Evolutionary conservation across 2,888 invertebrate genomes (phyloP).

Genomic region (Malthinus seriepunctatus): DNA sequence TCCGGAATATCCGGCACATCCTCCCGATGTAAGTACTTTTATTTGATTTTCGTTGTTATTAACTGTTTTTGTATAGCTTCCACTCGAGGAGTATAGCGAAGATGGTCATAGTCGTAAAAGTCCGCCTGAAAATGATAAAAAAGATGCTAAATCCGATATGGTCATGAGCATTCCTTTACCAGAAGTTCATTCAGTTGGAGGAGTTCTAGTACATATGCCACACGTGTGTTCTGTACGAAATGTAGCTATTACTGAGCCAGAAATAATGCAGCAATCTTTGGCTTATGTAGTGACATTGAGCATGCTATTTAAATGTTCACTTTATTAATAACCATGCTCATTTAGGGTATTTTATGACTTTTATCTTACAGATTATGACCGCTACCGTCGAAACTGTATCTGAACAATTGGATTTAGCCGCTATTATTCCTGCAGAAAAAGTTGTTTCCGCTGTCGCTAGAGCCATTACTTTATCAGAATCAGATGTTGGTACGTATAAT

Average conservation of each 20-base stretch:
- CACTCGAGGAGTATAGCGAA: conserved; percentile 70
- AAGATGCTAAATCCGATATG: conserved; percentile 66
- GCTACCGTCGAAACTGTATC: conserved; percentile 94
- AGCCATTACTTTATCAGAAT: conserved; percentile 85
- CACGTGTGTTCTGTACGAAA: conserved; percentile 75
- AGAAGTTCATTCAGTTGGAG: conserved; percentile 79
- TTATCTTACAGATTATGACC: conserved; percentile 79
- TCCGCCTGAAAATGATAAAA: conserved; percentile 72
- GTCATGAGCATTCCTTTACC: conserved; percentile 67
- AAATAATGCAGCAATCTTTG: conserved; percentile 21
- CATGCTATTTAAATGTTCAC: conserved; percentile 20
- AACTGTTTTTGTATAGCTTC: conserved; percentile 53
- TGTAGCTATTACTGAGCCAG: conserved; percentile 31
- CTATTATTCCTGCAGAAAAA: conserved; percentile 78
- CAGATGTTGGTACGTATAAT: conserved; percentile 76
- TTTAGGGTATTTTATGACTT: conserved; percentile 1
- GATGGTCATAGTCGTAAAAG: conserved; percentile 69
- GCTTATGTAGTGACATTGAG: conserved; percentile 24
- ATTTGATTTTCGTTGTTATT: not conserved
- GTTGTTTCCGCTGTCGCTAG: conserved; percentile 80
- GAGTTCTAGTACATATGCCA: conserved; percentile 89
- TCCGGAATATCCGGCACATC: conserved; percentile 72
- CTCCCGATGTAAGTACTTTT: conserved; percentile 69
- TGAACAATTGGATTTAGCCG: conserved; percentile 87
- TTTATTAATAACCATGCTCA: not conserved